Conservation (phyloP, 2,888 invertebrate genomes). For the Eumerus sabulonum region DNA sequence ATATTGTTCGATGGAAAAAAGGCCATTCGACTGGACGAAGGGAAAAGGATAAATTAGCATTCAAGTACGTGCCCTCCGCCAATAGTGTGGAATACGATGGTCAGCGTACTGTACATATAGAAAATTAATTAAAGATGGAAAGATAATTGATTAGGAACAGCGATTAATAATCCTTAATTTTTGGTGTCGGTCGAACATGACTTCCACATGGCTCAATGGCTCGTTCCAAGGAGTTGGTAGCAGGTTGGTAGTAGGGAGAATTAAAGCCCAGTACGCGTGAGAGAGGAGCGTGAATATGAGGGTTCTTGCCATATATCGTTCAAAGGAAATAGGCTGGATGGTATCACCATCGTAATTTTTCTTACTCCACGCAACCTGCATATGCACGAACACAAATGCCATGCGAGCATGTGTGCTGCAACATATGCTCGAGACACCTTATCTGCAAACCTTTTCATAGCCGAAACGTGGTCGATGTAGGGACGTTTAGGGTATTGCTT, state of each 20-base stretch:
- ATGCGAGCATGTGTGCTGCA: conserved; percentile 13
- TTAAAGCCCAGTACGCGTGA: conserved; percentile 48
- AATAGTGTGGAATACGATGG: conserved; percentile 5
- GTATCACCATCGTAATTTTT: conserved; percentile 64
- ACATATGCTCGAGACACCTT: conserved; percentile 41
- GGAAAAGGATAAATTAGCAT: conserved; percentile 63
- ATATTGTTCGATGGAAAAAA: no score
- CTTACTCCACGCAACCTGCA: neutral
- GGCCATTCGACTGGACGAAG: conserved; percentile 19
- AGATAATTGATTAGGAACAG: conserved; percentile 79
- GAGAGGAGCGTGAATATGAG: neutral
- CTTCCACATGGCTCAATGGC: conserved; percentile 22
- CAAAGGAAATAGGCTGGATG: conserved; percentile 69
- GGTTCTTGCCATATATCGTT: conserved; percentile 51
- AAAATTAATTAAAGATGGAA: conserved; percentile 79
- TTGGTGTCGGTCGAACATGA: conserved; percentile 60
- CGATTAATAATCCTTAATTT: conserved; percentile 78
- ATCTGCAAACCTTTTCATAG: conserved; percentile 25
- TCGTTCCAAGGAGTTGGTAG: conserved; percentile 33
- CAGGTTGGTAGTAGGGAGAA: conserved; percentile 34
- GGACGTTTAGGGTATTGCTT: conserved; percentile 63
- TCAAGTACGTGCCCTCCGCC: conserved; percentile 61
- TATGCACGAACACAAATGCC: no score
- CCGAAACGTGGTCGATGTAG: no score
- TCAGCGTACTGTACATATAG: conserved; percentile 70